These are phyloP conservation scores for Hylaea fasciaria DNA, from an alignment of 2,888 invertebrate genomes.

Conservation along the genomic window DNA sequence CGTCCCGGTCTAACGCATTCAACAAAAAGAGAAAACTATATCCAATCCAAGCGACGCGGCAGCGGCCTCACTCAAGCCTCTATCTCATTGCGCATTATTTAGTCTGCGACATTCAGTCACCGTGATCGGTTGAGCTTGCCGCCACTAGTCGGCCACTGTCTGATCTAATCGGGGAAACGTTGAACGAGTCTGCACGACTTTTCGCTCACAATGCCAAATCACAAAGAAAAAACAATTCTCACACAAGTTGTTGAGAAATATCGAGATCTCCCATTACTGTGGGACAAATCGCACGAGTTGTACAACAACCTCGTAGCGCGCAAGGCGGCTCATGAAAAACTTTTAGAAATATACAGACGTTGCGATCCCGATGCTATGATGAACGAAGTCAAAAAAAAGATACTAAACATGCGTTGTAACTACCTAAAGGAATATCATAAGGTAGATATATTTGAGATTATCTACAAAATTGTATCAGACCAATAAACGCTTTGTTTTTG, in stretches of 20 bases:
- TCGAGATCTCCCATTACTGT: constrained; percentile 33
- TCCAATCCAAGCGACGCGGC: constrained; percentile 2
- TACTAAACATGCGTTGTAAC: constrained; percentile 48
- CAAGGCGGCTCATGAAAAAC: constrained; percentile 8
- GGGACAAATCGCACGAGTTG: constrained; percentile 42
- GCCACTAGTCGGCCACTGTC: constrained; percentile 7
- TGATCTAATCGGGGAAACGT: constrained; percentile 5
- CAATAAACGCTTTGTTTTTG: too few relatives aligned
- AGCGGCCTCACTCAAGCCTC: too few relatives aligned
- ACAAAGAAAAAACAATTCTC: constrained; percentile 20
- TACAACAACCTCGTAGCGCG: constrained; percentile 34
- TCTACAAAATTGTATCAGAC: neutral
- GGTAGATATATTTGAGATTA: constrained; percentile 35
- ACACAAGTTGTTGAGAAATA: constrained; percentile 20
- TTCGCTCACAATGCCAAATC: neutral
- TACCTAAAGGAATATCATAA: constrained; percentile 48
- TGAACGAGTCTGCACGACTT: constrained; percentile 5
- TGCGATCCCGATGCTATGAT: constrained; percentile 10
- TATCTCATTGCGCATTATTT: too few relatives aligned
- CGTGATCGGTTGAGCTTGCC: constrained; percentile 10
- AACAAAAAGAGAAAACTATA: constrained; percentile 8
- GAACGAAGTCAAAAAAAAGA: constrained; percentile 42
- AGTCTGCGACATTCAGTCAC: too few relatives aligned
- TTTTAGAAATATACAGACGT: constrained; percentile 22
- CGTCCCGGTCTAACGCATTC: constrained; percentile 6